Evolutionary conservation across 2,113 vertebrate genomes (phyloP).

Genomic region (Proteles cristata): DNA sequence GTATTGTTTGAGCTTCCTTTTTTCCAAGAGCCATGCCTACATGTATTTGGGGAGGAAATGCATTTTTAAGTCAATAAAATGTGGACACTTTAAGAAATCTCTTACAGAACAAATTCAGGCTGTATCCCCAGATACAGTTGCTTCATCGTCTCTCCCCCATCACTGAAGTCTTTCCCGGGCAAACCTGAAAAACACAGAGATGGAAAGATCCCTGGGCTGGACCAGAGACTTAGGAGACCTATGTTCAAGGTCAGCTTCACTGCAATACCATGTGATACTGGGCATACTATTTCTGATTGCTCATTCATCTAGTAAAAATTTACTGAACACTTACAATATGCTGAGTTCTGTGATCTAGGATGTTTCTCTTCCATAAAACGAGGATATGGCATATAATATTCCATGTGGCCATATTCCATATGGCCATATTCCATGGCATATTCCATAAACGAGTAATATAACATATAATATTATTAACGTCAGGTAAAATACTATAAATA

Average conservation of each 20-base stretch:
- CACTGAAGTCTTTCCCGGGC: neutral
- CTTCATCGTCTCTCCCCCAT: neutral
- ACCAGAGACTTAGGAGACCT: neutral
- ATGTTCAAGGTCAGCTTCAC: neutral
- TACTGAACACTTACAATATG: neutral
- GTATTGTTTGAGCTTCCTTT: neutral
- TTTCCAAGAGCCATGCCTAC: neutral
- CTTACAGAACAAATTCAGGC: conserved; percentile 7
- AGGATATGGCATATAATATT: too few species aligned
- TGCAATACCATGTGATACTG: neutral
- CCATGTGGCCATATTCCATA: too few species aligned
- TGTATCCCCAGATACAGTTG: neutral
- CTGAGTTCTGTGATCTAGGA: neutral
- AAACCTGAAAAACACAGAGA: neutral
- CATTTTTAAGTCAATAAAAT: neutral
- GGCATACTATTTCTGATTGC: neutral
- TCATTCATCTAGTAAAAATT: neutral
- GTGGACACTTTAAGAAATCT: conserved; percentile 11
- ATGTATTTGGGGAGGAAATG: neutral
- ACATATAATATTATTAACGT: neutral
- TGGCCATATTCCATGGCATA: too few species aligned
- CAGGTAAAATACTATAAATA: neutral
- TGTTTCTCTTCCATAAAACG: neutral
- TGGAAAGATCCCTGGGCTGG: neutral
- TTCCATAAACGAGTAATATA: too few species aligned